Evolutionary conservation across 2,888 invertebrate genomes (phyloP).

Genomic region (Schizaphis graminum): DNA sequence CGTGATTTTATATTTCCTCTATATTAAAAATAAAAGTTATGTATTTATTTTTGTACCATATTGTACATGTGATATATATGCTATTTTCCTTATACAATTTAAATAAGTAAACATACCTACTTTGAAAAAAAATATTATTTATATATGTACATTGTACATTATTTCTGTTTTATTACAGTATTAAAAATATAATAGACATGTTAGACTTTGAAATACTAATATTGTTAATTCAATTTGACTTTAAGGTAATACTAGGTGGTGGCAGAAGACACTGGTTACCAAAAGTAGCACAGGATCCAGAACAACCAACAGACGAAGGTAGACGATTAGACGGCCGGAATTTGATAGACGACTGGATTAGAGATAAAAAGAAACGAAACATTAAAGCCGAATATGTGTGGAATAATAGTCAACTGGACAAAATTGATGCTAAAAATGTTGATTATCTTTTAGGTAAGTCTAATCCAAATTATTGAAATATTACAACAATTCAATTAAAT

Average conservation of each 20-base stretch:
- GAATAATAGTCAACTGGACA: constrained; percentile 80
- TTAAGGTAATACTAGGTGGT: constrained; percentile 83
- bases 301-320: constrained; percentile 80
- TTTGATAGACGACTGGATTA: constrained; percentile 84
- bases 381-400: constrained; percentile 82
- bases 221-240: constrained; percentile 41
- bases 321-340: constrained; percentile 82
- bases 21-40: not conserved
- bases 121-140: not conserved
- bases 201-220: not conserved
- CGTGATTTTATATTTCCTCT: not conserved
- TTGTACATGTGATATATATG: not conserved
- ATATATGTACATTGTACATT: not conserved
- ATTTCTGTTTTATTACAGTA: not conserved
- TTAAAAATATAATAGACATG: not conserved
- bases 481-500: not conserved
- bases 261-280: constrained; percentile 83
- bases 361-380: constrained; percentile 80
- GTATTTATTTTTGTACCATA: not conserved
- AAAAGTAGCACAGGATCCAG: constrained; percentile 80
- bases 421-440: constrained; percentile 78
- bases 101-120: not conserved
- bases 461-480: not conserved
- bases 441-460: constrained; percentile 82
- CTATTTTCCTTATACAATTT: not conserved